Conservation (phyloP, 2,113 vertebrate genomes). For the Catagonus wagneri region DNA sequence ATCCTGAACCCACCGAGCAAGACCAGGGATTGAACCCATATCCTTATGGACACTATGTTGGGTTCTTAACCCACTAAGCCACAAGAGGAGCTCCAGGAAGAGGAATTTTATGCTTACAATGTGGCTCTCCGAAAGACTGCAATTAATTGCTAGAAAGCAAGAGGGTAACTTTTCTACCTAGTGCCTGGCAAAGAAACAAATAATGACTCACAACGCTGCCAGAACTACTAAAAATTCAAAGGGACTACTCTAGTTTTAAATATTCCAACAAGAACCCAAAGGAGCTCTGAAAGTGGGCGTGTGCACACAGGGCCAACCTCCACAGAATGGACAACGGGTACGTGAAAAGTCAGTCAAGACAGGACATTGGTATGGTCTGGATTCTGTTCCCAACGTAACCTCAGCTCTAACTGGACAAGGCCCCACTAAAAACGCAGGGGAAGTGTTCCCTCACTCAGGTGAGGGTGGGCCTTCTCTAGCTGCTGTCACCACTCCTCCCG, state of each 20-base stretch:
- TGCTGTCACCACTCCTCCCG: not conserved
- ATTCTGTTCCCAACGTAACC: not conserved
- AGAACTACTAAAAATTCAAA: not conserved
- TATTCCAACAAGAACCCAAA: not conserved
- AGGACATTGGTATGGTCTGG: not conserved
- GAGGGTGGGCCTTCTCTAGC: not conserved
- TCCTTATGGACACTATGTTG: no score
- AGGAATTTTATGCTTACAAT: not conserved
- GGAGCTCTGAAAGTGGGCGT: not conserved
- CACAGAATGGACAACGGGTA: not conserved
- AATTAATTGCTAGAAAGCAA: constrained; percentile 42
- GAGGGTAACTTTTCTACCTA: not conserved
- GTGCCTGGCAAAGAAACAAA: constrained; percentile 18
- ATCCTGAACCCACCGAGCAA: no score
- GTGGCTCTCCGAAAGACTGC: not conserved
- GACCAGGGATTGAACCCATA: no score
- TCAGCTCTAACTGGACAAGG: constrained; percentile 33
- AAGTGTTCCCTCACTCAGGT: not conserved
- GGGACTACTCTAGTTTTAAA: not conserved
- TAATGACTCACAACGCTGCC: not conserved
- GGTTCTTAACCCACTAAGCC: no score
- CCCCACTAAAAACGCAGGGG: not conserved
- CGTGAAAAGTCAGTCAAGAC: not conserved
- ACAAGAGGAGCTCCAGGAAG: not conserved
- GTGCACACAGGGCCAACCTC: not conserved